phyloP scores from a whole-genome alignment of 2,888 invertebrate genomes.

The Smittia aterrima region DNA sequence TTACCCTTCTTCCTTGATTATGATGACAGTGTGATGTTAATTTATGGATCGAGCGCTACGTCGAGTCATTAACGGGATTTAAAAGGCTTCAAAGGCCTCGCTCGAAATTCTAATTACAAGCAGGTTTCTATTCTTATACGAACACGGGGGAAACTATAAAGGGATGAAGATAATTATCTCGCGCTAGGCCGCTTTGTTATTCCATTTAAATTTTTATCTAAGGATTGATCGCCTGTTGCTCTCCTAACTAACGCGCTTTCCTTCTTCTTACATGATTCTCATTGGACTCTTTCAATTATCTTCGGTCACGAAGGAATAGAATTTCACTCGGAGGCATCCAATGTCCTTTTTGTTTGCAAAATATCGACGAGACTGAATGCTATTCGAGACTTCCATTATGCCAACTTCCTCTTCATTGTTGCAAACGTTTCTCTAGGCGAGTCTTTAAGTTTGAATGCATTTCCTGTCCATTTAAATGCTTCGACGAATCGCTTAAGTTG shows the following conservation, averaged over 20 bases:
- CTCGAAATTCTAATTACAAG: not conserved
- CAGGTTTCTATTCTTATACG: constrained; percentile 6
- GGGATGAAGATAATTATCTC: constrained; percentile 19
- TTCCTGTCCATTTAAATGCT: constrained; percentile 34
- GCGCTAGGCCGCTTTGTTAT: not conserved
- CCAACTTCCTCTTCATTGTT: constrained; percentile 32
- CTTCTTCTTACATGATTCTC: constrained; percentile 3
- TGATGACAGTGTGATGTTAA: constrained; percentile 24
- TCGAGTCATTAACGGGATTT: constrained; percentile 30
- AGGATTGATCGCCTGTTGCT: not conserved
- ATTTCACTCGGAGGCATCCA: not conserved
- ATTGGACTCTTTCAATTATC: not conserved
- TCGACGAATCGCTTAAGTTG: constrained; percentile 27
- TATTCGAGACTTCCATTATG: constrained; percentile 9
- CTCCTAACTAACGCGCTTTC: not conserved
- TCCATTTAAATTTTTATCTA: not conserved
- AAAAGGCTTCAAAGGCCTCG: constrained; percentile 12
- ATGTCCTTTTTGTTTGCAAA: constrained; percentile 25
- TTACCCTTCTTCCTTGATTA: not conserved
- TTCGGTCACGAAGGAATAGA: not conserved
- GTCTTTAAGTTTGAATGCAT: constrained; percentile 22
- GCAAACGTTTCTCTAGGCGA: not conserved
- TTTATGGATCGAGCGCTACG: constrained; percentile 10
- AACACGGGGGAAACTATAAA: not conserved
- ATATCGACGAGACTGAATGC: constrained; percentile 13